phyloP scores from a whole-genome alignment of 1,140 invertebrate species.

The Drosophila erecta region DNA sequence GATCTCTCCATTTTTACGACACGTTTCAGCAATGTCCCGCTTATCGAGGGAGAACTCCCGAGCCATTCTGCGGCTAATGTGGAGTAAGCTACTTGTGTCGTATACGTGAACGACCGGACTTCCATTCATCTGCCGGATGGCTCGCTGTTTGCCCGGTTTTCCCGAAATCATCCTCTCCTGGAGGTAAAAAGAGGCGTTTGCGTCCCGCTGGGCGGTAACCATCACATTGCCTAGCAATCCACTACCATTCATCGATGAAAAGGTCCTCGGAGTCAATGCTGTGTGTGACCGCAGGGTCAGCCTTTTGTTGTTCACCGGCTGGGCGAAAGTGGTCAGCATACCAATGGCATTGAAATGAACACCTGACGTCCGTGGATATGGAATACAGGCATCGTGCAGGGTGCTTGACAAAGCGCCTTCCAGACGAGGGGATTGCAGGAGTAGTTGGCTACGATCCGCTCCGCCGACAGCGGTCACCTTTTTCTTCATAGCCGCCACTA shows the following conservation, averaged over 20 bases:
- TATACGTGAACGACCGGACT: constrained; percentile 91
- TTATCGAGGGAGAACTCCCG: constrained; percentile 92
- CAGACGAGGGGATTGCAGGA: constrained; percentile 78
- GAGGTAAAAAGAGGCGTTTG: constrained; percentile 91
- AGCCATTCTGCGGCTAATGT: constrained; percentile 91
- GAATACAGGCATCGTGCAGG: constrained; percentile 92
- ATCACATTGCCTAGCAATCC: constrained; percentile 86
- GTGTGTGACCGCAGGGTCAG: constrained; percentile 84
- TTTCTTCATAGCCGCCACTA: constrained; percentile 89
- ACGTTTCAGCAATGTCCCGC: constrained; percentile 87
- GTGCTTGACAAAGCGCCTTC: constrained; percentile 84
- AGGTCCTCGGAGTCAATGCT: constrained; percentile 85
- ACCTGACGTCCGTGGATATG: constrained; percentile 96
- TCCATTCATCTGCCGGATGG: constrained; percentile 82
- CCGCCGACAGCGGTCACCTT: constrained; percentile 52
- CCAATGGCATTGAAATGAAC: constrained; percentile 96
- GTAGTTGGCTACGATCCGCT: constrained; percentile 81
- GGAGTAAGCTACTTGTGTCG: constrained; percentile 91
- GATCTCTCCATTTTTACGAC: constrained; percentile 90
- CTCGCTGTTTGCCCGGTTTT: constrained; percentile 70
- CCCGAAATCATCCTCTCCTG: constrained; percentile 89
- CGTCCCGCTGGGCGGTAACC: constrained; percentile 86
- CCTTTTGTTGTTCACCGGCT: constrained; percentile 90
- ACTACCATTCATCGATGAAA: constrained; percentile 89
- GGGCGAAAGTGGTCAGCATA: constrained; percentile 93